Base-by-base conservation (phyloP, 2,113 vertebrate species). In the Oreochromis niloticus region DNA sequence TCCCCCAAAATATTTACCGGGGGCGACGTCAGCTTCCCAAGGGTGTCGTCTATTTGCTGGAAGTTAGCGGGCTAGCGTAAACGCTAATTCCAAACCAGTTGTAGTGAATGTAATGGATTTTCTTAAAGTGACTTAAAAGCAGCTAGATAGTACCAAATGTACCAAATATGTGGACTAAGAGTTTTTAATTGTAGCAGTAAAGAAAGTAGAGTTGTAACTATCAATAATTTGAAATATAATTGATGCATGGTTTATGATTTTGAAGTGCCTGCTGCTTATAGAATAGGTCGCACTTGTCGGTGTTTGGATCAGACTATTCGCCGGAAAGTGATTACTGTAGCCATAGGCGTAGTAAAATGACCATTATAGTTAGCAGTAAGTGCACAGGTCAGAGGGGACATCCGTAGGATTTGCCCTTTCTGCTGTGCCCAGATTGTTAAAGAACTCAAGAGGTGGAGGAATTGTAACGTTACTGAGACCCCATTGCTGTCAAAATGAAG, bases 41-140 rank as follows among this genome's bases (percentile, higher is more conserved):
- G 83, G 94, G 92, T 85, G 86, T 27, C 82, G 94, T 94, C 94
- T 96, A 95, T 82, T 91, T 94, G 66, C 94, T 95, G 95, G 92
- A 87, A 34, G 83, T 91, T 94, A 93, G 89, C 91, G 61, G 16
- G 82, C 24, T 91, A 92, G 79, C 80, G 12, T 39, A 61, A 17
- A 63, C 17, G 85, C 81, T 89, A 82, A 48, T 66, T 59, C 22
- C 46, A 16, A 16, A 10, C 5, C 9, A 68, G 63, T 43, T 85
- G 9, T 17, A n/a, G n/a, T 54, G 9, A 46, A 34, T 17, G 16
- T 24, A 34, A 1, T 22, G 16, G 4, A 9, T 61, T 27, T 66
- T n/a, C 6, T 3, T 2, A 16, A 68, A 73, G 6, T 56, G 5
- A 3, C 2, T 9, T 5, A 6, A n/a, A 48, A 52, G 32, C 39